phyloP scores from a whole-genome alignment of 37 sponge, comb jelly and placozoan genomes.

The Halisarca cf. caerulea region DNA sequence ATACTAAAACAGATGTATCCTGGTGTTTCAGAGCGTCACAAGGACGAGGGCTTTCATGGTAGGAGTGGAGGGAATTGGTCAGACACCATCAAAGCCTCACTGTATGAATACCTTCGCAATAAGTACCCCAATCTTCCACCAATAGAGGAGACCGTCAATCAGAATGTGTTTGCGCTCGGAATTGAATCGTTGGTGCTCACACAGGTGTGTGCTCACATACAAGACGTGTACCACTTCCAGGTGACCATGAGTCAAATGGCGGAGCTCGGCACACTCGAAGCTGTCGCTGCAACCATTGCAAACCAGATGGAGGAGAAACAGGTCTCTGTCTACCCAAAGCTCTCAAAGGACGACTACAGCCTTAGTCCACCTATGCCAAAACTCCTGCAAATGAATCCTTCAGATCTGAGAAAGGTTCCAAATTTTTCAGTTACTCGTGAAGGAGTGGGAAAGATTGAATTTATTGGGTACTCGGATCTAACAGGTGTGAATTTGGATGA shows the following conservation, averaged over 20 bases:
- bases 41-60: background rate
- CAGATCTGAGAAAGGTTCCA: background rate
- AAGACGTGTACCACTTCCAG: background rate
- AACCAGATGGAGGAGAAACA: background rate
- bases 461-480: conserved; percentile 21
- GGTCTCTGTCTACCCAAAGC: background rate
- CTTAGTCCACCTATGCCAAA: conserved; percentile 21
- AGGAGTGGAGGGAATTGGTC: background rate
- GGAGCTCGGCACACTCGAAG: background rate
- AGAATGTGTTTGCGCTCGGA: conserved; percentile 22
- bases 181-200: background rate
- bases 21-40: background rate
- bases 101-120: background rate
- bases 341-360: conserved; percentile 30
- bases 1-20: conserved; percentile 8
- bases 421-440: conserved; percentile 27
- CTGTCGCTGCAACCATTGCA: background rate
- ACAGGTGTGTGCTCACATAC: background rate
- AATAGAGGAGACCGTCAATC: background rate
- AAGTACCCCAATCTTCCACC: background rate
- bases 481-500: conserved; percentile 12
- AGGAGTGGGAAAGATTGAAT: conserved; percentile 16
- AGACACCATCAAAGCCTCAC: background rate
- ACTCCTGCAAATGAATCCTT: background rate
- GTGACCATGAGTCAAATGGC: background rate